Percentiles rank a stretch among this genome's conserved stretches.
Conservation (phyloP, 2,797 vertebrate species). For the Orestias chungarensis region DNA sequence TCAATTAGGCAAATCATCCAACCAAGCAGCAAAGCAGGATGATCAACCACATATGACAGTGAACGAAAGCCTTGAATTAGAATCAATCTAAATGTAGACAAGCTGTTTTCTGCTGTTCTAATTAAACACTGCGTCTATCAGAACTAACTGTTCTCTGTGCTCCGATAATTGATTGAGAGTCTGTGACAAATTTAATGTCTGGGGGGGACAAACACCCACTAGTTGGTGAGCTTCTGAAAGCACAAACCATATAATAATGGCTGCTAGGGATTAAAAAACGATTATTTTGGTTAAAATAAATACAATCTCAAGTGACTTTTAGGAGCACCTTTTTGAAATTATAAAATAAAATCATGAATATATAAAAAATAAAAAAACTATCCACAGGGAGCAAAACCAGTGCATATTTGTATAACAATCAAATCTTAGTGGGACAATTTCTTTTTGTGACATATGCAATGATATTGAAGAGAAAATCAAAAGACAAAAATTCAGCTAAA, state of each 20-base stretch:
- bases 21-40: slow-evolving; percentile 13
- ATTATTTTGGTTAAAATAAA: not conserved
- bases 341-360: not conserved
- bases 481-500: too few species aligned
- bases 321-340: not conserved
- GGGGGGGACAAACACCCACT: slow-evolving; percentile 33
- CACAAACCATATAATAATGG: slow-evolving; percentile 17
- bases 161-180: slow-evolving; percentile 59
- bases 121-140: slow-evolving; percentile 42
- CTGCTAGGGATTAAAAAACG: slow-evolving; percentile 3
- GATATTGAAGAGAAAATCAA: too few species aligned
- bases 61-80: slow-evolving; percentile 31
- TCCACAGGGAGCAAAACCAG: not conserved
- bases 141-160: slow-evolving; percentile 48
- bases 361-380: not conserved
- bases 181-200: slow-evolving; percentile 39
- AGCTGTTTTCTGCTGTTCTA: slow-evolving; percentile 23
- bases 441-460: not conserved
- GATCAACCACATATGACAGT: slow-evolving; percentile 30
- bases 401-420: not conserved
- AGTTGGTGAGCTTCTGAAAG: slow-evolving; percentile 16
- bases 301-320: not conserved
- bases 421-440: not conserved
- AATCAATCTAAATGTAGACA: slow-evolving; percentile 27
- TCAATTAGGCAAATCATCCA: not conserved